Base-by-base conservation (phyloP, 1,140 invertebrate genomes). In the Caerostris extrusa region DNA sequence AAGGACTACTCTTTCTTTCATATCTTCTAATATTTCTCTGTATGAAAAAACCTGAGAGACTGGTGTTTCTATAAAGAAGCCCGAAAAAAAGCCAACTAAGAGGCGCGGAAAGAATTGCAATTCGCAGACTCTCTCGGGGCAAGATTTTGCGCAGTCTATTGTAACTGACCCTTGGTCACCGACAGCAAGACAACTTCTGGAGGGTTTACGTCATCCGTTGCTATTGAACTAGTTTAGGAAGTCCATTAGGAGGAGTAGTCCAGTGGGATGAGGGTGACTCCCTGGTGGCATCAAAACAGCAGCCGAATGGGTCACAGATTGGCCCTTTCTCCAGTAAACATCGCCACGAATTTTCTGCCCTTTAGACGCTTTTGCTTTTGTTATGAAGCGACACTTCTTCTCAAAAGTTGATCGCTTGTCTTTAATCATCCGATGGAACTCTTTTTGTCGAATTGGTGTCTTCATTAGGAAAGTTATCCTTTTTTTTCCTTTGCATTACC, bases 161-260 rank as follows among this genome's bases (percentile, higher is more conserved):
- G 90, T 91, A 91, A 91, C 90, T 91, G 90, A 91, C 90, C 90
- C 90, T 61, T 91, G 90, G 90, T 85, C 83, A 85, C 55, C 83
- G 83, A 56, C 90, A 85, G 69, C 90, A 60, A 91, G 90, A 82
- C 90, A 82, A 85, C 77, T 85, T 85, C 77, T 81, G 58, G 90
- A 89, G 58, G 87, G 60, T 89, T 90, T 77, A 77, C 83, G 83
- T 85, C 83, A 58, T 85, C 55, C 90, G 34, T 92, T 92, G 81
- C 90, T 85, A 67, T 71, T 92, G 77, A 92, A 67, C 90, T 60
- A 92, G 90, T 91, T 91, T 91, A 57, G 69, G 58, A 91, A 91
- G 90, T 92, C 90, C 90, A 92, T 92, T 92, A 92, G 90, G 82
- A 92, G 90, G 82, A 83, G 56, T 64, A 57, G 77, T 92, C 90